phyloP scores from a whole-genome alignment of 2,113 vertebrate species.

The cattle (Bos taurus) region ARS-UCD2.0 NC_037328.1:132524001-132524500 shows the following conservation, averaged over 20 bases:
- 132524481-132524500: neutral
- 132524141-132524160: neutral
- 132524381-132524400: conserved; percentile 12
- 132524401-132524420: neutral
- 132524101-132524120: neutral
- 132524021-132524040: neutral
- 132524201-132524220: neutral
- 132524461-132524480: neutral
- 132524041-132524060: neutral
- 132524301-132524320: neutral
- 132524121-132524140: neutral
- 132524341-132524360: neutral
- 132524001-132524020: neutral
- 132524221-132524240: neutral
- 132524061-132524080: neutral
- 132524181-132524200: neutral
- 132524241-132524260: neutral
- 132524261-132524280: neutral
- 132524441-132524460: neutral
- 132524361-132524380: neutral
- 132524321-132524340: neutral
- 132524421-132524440: neutral
- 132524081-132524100: neutral
- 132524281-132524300: neutral
- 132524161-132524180: neutral